Base-by-base conservation (phyloP, 2,797 vertebrate genomes). In the Eptatretus atami region DNA sequence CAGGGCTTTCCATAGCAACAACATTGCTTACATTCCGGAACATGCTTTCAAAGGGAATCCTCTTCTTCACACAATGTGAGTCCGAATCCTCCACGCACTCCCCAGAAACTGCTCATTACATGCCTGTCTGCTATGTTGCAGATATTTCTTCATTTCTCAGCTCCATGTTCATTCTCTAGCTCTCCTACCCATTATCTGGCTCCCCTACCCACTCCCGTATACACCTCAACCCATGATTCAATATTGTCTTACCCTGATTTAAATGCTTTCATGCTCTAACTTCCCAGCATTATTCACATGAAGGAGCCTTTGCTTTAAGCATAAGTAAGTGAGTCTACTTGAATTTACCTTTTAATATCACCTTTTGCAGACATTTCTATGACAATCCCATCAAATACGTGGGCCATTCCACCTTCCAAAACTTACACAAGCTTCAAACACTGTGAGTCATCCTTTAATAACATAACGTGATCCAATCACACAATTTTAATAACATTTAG, bases 1-100 rank as follows among this genome's bases (percentile, higher is more conserved):
- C 70, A 93, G 86, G 68, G 82, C 81, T 71, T 93, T 93, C 75
- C 86, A 93, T 66, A 92, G 82, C 70, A 93, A 93, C 76, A 83
- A 80, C 71, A 86, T 93, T 75, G 81, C 76, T 71, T 81, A 79
- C 3, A 93, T 93, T 72, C 86, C 86, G 1, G 84, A 87, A 65
- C 77, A 78, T 53, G 85, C 86, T 66, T 93, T 93, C 73, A 75
- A 75, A 53, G 82, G 83, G 65, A 92, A 92, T 72, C 85, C 86
- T 11, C 80, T 81, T 10, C 82, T 93, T 67, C 77, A 79, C 70
- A 84, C 83, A 73, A 81, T 93, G 86, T 93, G 76, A 75, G 84
- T 79, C 52, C 3, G 57, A n/a, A 25, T 25, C 9, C 25, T n/a
- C 57, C 57, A n/a, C 31, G 52, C 63, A 6, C 19, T 54, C 52